phyloP scores from a whole-genome alignment of 1,140 invertebrate genomes.

The Galendromus occidentalis region DNA sequence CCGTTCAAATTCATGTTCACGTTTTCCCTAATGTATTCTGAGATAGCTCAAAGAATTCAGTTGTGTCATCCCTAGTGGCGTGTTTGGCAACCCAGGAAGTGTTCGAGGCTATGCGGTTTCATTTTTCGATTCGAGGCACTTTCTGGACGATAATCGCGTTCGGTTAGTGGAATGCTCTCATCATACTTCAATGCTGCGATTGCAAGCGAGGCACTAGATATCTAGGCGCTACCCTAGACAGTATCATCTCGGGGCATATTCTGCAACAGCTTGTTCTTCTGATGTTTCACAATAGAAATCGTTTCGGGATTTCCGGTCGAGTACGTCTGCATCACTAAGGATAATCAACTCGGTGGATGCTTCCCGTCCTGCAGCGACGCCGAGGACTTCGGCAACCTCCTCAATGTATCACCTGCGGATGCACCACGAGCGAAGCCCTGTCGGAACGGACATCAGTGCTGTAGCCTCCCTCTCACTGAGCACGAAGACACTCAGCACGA shows the following conservation, averaged over 20 bases:
- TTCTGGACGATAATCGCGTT: too few relatives aligned
- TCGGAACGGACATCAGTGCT: background rate
- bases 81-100: too few relatives aligned
- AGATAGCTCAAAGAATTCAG: too few relatives aligned
- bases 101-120: too few relatives aligned
- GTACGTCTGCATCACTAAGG: background rate
- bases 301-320: background rate
- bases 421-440: background rate
- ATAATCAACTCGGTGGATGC: background rate
- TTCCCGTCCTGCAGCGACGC: background rate
- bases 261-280: too few relatives aligned
- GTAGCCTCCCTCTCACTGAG: background rate
- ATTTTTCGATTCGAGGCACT: too few relatives aligned
- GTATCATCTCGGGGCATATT: too few relatives aligned
- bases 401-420: background rate
- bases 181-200: background rate
- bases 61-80: too few relatives aligned
- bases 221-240: background rate
- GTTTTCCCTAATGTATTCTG: too few relatives aligned
- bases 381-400: background rate
- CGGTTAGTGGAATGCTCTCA: too few relatives aligned
- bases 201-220: background rate
- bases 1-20: too few relatives aligned
- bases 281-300: too few relatives aligned
- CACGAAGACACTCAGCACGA: background rate